phyloP scores from a whole-genome alignment of 2,888 invertebrate species.

The Ashinkailepas kermadecensis region DNA sequence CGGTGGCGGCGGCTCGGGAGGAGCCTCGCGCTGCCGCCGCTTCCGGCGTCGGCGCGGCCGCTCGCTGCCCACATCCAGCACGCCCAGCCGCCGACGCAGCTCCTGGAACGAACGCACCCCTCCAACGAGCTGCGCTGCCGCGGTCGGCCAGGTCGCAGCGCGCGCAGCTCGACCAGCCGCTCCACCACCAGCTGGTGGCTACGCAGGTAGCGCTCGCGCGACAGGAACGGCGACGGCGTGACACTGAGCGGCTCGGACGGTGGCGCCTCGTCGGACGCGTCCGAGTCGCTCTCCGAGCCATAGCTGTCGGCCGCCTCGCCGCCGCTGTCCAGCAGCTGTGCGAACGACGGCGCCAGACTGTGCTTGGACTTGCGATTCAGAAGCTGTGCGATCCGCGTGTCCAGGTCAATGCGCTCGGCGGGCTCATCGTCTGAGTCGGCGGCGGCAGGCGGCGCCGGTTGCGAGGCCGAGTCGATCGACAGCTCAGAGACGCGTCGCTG shows the following conservation, averaged over 20 bases:
- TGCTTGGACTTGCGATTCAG: slow-evolving; percentile 51
- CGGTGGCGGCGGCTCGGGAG: slow-evolving; percentile 16
- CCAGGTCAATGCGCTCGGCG: slow-evolving; percentile 43
- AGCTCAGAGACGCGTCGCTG: neutral
- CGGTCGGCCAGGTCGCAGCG: neutral
- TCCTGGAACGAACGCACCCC: slow-evolving; percentile 9
- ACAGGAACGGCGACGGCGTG: slow-evolving; percentile 67
- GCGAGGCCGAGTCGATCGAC: neutral
- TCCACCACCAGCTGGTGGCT: slow-evolving; percentile 46
- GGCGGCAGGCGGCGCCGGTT: neutral
- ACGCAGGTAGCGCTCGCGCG: slow-evolving; percentile 58
- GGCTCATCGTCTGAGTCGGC: neutral
- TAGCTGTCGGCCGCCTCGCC: neutral
- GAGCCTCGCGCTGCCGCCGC: neutral
- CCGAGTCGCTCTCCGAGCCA: slow-evolving; percentile 34
- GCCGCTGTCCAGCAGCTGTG: slow-evolving; percentile 27
- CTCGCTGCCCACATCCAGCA: neutral
- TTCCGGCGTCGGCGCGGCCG: neutral
- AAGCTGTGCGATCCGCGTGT: slow-evolving; percentile 76
- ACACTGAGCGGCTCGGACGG: slow-evolving; percentile 28
- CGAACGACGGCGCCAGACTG: slow-evolving; percentile 33
- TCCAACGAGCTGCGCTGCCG: slow-evolving; percentile 16
- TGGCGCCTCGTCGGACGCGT: slow-evolving; percentile 24
- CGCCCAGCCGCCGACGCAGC: neutral
- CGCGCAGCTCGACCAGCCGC: slow-evolving; percentile 49